Percentiles rank a stretch among this genome's conserved stretches.
Conservation (phyloP, 2,888 invertebrate species). For the Fabriciana adippe region DNA sequence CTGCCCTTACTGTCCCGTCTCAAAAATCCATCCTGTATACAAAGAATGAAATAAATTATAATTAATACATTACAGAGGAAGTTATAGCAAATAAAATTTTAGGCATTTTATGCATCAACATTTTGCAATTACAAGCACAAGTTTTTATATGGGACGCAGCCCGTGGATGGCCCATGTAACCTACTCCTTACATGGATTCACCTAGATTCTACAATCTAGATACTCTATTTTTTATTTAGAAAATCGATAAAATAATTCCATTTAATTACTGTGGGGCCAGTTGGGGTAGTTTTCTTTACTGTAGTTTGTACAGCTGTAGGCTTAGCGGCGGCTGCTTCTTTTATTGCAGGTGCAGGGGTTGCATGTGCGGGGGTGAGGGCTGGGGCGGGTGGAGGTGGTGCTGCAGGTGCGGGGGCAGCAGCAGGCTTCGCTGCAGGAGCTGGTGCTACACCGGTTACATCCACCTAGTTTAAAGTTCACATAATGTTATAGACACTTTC, state of each 20-base stretch:
- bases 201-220: neutral
- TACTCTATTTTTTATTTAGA: neutral
- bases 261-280: conserved; percentile 1
- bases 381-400: conserved; percentile 76
- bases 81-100: no score
- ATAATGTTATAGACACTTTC: no score
- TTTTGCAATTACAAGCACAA: no score
- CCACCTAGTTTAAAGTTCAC: conserved; percentile 49
- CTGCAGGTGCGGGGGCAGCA: conserved; percentile 59
- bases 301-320: conserved; percentile 36
- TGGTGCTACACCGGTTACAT: conserved; percentile 70
- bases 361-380: conserved; percentile 85
- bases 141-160: no score
- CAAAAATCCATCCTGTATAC: no score
- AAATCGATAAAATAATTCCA: neutral
- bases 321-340: conserved; percentile 8
- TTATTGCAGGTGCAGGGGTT: conserved; percentile 35
- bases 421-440: conserved; percentile 54
- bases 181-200: no score
- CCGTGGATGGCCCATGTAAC: no score
- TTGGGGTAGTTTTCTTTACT: conserved; percentile 44
- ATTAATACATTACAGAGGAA: no score
- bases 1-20: no score
- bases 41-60: no score
- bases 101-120: no score